Percentiles rank a stretch among this genome's conserved stretches.
Evolutionary conservation across 2,888 invertebrate genomes (phyloP).

Genomic region (Charanyca ferruginea): DNA sequence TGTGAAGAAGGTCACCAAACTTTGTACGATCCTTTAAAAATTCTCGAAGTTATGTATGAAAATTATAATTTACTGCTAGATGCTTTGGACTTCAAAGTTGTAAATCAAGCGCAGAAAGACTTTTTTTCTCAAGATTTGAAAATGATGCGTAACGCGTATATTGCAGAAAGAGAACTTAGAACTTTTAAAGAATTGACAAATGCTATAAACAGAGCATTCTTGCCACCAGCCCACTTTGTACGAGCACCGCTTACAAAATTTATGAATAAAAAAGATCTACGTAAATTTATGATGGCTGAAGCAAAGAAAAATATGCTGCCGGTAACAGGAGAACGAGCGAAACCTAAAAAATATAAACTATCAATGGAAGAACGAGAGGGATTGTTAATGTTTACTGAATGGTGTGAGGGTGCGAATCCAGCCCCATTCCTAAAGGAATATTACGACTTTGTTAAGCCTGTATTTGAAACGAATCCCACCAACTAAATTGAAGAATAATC

Average conservation of each 20-base stretch:
- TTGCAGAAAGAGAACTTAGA: slow-evolving; percentile 83
- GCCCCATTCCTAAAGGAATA: slow-evolving; percentile 80
- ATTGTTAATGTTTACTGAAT: slow-evolving; percentile 83
- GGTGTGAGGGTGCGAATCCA: slow-evolving; percentile 86
- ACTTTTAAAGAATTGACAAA: slow-evolving; percentile 86
- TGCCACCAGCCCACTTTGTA: slow-evolving; percentile 78
- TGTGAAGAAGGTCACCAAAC: slow-evolving; percentile 87
- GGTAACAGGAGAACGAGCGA: slow-evolving; percentile 67
- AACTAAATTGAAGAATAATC: slow-evolving; percentile 37
- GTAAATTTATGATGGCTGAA: slow-evolving; percentile 72
- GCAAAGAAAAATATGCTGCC: slow-evolving; percentile 70
- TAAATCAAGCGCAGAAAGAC: slow-evolving; percentile 84
- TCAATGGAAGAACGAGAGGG: slow-evolving; percentile 81
- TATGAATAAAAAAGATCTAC: slow-evolving; percentile 81
- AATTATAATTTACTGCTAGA: slow-evolving; percentile 85
- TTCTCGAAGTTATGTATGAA: slow-evolving; percentile 87
- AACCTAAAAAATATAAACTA: slow-evolving; percentile 77
- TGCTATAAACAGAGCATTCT: slow-evolving; percentile 87
- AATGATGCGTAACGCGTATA: slow-evolving; percentile 84
- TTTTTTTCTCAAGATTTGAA: slow-evolving; percentile 86
- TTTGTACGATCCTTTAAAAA: slow-evolving; percentile 86
- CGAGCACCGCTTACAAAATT: slow-evolving; percentile 78
- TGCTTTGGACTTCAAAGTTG: slow-evolving; percentile 84
- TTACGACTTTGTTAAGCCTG: slow-evolving; percentile 79
- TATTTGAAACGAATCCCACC: slow-evolving; percentile 74